Base-by-base conservation (phyloP, 1,140 invertebrate genomes). In the Aporrectodea caliginosa region DNA sequence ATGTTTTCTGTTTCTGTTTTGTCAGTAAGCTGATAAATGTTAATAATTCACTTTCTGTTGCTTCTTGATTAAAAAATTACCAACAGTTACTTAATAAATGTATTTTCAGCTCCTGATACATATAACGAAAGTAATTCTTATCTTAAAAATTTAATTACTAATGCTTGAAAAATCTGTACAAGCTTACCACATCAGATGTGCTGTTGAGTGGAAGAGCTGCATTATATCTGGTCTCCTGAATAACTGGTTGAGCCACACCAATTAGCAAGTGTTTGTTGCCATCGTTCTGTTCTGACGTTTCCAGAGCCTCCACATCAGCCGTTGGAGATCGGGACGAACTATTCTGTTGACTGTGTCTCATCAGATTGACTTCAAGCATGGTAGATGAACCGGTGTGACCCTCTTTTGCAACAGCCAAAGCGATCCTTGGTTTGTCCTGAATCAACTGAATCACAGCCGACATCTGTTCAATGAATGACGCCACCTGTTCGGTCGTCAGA, bases 371-470 rank as follows among this genome's bases (percentile, higher is more conserved):
- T 58, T 22, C 43, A 22, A 22, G 22, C 6, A 22, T 22, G 22
- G 6, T 12, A 6, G 43, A 22, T 58, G 43, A 58, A 75, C 73
- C 32, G 32, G 73, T 16, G 14, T 30, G 16, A 31, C 22, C 16
- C 27, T 75, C 73, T 12, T 34, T 75, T 27, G n/a, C 22, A 31
- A 30, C 34, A 34, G 27, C 29, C 14, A 12, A 27, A 16, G 84
- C 83, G 16, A 78, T 81, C 43, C 91, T 90, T 31, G 94, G 94
- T 87, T 94, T 92, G 81, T 93, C 91, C 83, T 92, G 92, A 80
- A 97, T 90, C 88, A 96, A 93, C 31, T 91, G 90, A 34, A 96
- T 93, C 78, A 97, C 93, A 85, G 96, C 94, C 83, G 93, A 91
- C 74, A 97, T 92, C 85, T 95, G 91, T 84, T 94, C 93, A 77